A percentile compares a stretch with the other conserved stretches of the same genome.
These are phyloP conservation scores for Noctua comes DNA, from an alignment of 2,888 invertebrate species.

Conservation along the genomic window DNA sequence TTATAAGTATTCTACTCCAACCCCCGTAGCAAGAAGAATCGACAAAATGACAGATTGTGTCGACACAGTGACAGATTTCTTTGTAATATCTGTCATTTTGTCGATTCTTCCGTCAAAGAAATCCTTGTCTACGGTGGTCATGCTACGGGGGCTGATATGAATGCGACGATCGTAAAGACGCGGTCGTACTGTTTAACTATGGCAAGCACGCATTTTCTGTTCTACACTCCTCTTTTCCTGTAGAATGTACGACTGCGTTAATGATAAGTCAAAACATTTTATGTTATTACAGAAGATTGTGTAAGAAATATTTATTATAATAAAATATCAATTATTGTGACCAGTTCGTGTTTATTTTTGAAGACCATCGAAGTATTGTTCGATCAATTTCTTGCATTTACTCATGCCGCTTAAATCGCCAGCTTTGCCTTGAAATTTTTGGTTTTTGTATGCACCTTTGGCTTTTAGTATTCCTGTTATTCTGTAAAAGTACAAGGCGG, in stretches of 20 bases:
- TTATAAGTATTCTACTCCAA: too few relatives aligned
- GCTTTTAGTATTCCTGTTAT: slow-evolving; percentile 93
- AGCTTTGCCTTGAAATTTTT: slow-evolving; percentile 94
- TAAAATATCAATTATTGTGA: slow-evolving; percentile 34
- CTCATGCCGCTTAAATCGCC: slow-evolving; percentile 91
- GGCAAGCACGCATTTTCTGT: neutral
- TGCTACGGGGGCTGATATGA: too few relatives aligned
- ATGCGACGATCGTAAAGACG: neutral
- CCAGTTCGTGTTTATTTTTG: slow-evolving; percentile 28
- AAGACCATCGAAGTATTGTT: slow-evolving; percentile 88
- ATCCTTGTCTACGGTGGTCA: too few relatives aligned
- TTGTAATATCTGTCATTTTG: too few relatives aligned
- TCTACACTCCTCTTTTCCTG: neutral
- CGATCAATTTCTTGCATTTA: slow-evolving; percentile 91
- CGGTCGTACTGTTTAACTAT: too few relatives aligned
- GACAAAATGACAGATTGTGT: too few relatives aligned
- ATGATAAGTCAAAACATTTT: slow-evolving; percentile 14
- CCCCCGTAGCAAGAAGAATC: too few relatives aligned
- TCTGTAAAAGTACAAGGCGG: slow-evolving; percentile 79
- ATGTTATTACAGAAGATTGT: slow-evolving; percentile 32
- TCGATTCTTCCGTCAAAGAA: too few relatives aligned
- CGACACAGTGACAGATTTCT: too few relatives aligned
- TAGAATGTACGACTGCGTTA: neutral
- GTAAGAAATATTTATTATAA: slow-evolving; percentile 48
- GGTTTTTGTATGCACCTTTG: slow-evolving; percentile 94